Percentiles rank a stretch among this genome's conserved stretches.
Evolutionary conservation across 2,888 invertebrate genomes (phyloP).

Genomic region (Tenthredo amoena): DNA sequence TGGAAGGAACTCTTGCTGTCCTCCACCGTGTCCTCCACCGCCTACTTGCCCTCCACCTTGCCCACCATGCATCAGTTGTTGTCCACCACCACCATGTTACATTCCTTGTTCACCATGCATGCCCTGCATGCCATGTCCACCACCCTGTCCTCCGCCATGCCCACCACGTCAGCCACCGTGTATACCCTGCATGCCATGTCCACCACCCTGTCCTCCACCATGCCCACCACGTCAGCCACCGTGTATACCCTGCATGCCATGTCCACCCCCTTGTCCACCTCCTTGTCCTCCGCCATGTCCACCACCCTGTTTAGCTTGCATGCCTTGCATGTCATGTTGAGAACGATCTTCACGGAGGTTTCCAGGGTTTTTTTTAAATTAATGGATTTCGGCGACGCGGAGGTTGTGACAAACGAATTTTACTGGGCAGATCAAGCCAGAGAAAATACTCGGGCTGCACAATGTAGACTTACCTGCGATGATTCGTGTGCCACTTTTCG

Average conservation of each 20-base stretch:
- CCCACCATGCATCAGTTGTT: conserved; percentile 77
- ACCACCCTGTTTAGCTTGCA: conserved; percentile 62
- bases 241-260: background rate
- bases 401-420: conserved; percentile 67
- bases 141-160: conserved; percentile 48
- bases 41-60: conserved; percentile 71
- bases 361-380: conserved; percentile 69
- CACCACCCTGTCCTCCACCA: conserved; percentile 45
- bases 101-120: conserved; percentile 70
- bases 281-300: conserved; percentile 53
- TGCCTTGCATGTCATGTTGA: conserved; percentile 74
- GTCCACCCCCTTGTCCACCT: conserved; percentile 63
- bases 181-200: conserved; percentile 39
- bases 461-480: conserved; percentile 67
- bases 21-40: conserved; percentile 50
- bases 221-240: background rate
- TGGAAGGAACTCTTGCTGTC: background rate
- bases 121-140: conserved; percentile 47
- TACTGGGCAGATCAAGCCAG: conserved; percentile 68
- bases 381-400: conserved; percentile 70
- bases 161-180: conserved; percentile 26
- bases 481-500: conserved; percentile 34
- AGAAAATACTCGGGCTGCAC: conserved; percentile 68
- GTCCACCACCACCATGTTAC: conserved; percentile 60
- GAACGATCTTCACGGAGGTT: conserved; percentile 71